phyloP scores from a whole-genome alignment of 2,113 vertebrate genomes.

The Colinus virginianus region DNA sequence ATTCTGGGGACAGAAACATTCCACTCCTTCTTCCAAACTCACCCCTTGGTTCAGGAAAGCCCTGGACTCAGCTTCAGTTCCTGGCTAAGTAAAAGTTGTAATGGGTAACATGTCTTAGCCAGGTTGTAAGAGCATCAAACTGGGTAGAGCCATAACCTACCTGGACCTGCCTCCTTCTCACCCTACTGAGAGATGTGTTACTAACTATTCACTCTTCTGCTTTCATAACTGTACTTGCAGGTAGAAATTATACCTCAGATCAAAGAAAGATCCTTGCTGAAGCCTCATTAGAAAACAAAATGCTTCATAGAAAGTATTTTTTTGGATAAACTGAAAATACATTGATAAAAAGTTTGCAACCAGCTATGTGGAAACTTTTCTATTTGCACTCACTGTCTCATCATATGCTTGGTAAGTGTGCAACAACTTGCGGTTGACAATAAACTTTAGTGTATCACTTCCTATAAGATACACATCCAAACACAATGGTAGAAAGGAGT shows the following conservation, averaged over 20 bases:
- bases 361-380: not conserved
- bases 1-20: not conserved
- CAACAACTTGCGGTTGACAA: not conserved
- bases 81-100: not conserved
- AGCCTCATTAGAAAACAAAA: not conserved
- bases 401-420: fast-evolving
- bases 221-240: not conserved
- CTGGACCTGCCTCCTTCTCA: not conserved
- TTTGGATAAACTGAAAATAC: not conserved
- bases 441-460: not conserved
- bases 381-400: not conserved
- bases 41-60: not conserved
- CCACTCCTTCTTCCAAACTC: not conserved
- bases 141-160: fast-evolving
- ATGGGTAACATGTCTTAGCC: not conserved
- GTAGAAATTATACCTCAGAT: not conserved
- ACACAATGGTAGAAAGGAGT: not conserved
- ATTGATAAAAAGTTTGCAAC: not conserved
- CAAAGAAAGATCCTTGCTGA: not conserved
- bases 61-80: not conserved
- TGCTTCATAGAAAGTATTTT: not conserved
- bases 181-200: not conserved
- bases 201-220: not conserved
- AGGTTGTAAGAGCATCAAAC: not conserved
- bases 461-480: not conserved